Evolutionary conservation across 2,113 vertebrate genomes (phyloP).

Genomic region (Vulpes lagopus): DNA sequence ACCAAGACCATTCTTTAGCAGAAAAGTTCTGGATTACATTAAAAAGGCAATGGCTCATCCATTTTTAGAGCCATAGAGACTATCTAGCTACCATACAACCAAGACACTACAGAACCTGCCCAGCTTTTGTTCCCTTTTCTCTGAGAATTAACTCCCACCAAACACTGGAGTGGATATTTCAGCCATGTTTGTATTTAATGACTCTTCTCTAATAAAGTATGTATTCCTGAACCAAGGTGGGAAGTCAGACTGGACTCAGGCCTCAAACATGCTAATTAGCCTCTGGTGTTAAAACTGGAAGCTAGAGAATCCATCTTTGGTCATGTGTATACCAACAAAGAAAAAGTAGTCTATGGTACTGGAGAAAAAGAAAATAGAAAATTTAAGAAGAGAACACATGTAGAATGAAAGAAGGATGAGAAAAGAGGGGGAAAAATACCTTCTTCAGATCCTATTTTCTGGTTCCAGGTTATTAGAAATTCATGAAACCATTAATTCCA

Average conservation of each 20-base stretch:
- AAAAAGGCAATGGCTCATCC: neutral
- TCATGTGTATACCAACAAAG: neutral
- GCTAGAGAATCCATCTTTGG: neutral
- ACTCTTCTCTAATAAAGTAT: neutral
- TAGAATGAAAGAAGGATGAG: neutral
- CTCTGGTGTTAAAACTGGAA: neutral
- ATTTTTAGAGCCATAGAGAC: neutral
- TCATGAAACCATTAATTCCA: neutral
- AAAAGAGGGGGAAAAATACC: neutral
- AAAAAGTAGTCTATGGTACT: neutral
- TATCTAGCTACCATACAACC: neutral
- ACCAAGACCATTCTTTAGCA: neutral
- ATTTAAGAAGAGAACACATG: neutral
- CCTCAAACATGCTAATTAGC: neutral
- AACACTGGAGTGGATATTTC: neutral
- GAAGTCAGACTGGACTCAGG: neutral
- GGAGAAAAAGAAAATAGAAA: neutral
- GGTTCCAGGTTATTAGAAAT: neutral
- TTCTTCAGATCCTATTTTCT: neutral
- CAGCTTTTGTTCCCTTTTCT: neutral
- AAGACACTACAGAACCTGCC: neutral
- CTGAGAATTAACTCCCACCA: constrained; percentile 1
- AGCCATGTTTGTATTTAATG: neutral
- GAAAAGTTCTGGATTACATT: neutral
- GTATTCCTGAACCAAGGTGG: neutral